Evolutionary conservation across 1,140 invertebrate genomes (phyloP).

Genomic region (Drosophila ananassae): DNA sequence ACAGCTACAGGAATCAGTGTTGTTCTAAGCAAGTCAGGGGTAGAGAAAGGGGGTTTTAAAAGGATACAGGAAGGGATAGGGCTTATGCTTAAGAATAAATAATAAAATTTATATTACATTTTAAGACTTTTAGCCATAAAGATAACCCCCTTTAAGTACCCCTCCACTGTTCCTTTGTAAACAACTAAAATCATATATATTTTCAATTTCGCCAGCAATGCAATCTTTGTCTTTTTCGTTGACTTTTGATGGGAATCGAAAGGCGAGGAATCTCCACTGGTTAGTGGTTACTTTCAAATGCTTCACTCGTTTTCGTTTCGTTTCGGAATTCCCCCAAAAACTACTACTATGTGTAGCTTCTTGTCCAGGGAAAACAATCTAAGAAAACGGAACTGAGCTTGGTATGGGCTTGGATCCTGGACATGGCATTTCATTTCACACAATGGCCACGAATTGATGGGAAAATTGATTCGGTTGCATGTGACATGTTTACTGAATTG

Average conservation of each 20-base stretch:
- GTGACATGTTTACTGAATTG: conserved; percentile 79
- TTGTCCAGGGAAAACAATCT: conserved; percentile 1
- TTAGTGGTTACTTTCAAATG: conserved; percentile 68
- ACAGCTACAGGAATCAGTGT: conserved; percentile 27
- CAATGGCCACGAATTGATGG: conserved; percentile 74
- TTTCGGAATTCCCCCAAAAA: conserved; percentile 10
- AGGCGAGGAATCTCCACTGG: conserved; percentile 36
- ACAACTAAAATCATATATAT: conserved; percentile 14
- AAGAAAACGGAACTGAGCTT: conserved; percentile 8
- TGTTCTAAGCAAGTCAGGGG: conserved; percentile 21
- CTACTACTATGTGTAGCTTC: conserved; percentile 6
- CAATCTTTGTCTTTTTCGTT: conserved; percentile 45
- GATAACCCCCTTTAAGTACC: background rate
- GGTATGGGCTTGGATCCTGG: conserved; percentile 9
- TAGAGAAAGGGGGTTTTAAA: background rate
- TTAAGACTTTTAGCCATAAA: background rate
- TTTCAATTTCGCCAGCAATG: conserved; percentile 47
- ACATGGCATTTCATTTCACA: conserved; percentile 65
- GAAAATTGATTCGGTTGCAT: conserved; percentile 81
- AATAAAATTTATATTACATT: background rate
- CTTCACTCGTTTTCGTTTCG: conserved; percentile 55
- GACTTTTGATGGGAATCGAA: conserved; percentile 60
- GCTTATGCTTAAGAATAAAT: background rate
- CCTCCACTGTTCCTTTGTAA: conserved; percentile 11
- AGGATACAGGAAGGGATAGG: background rate